Base-by-base conservation (phyloP, 2,888 invertebrate species). In the Macaria notata region DNA sequence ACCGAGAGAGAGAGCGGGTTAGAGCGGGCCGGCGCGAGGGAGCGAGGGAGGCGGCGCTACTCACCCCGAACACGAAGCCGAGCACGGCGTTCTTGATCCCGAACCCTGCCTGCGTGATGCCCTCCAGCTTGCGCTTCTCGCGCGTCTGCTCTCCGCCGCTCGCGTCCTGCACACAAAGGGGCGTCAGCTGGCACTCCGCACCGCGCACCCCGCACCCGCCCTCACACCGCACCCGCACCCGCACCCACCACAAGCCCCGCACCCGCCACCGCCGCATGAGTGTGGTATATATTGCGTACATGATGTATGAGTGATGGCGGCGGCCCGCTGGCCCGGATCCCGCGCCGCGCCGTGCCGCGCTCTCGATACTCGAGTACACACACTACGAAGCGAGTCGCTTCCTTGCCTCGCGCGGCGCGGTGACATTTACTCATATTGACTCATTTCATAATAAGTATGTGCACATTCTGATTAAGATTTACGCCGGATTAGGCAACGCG, bases 21-120 rank as follows among this genome's bases (percentile, higher is more conserved):
- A 70, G 69, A 62, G 51, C 58, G 44, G 7, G 7, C 9, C 31
- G 9, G 7, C 9, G 38, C 29, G n/a, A 29, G 36, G 7, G 8
- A 36, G 36, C 31, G 29, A 46, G 41, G n/a, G 19, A 4, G 19
- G 36, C 4, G 1, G 2, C 36, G 7, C 41, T 64, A 88, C 90
- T 96, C 94, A 96, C 96, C 87, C 96, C 95, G 81, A 96, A 96
- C 41, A 96, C 95, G 84, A 96, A 95, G 81, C 96, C 96, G 75
- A 96, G 92, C 65, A 96, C 92, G 50, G 96, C 96, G 84, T 96
- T 96, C 84, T 96, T 95, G 73, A 95, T 93, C 73, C 95, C 96
- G 74, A 94, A 94, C 77, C 93, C 93, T 69, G 92, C 92, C 73
- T 92, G 89, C 64, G 92, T 92, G 67, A 92, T 86, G 52, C 93